Evolutionary conservation across 2,113 vertebrate genomes (phyloP).

Genomic region (Gopherus flavomarginatus): DNA sequence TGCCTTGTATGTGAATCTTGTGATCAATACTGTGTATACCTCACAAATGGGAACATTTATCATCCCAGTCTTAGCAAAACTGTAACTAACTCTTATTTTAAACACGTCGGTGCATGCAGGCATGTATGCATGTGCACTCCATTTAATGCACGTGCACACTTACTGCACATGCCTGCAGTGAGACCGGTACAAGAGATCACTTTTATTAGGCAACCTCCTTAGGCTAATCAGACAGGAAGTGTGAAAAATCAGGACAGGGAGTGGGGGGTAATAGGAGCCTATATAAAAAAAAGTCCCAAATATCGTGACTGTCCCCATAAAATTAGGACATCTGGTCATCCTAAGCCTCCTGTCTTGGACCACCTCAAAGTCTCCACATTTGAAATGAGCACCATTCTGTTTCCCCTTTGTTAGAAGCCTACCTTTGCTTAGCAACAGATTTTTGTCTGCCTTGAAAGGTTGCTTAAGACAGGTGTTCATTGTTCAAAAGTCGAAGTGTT

Average conservation of each 20-base stretch:
- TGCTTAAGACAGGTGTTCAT: conserved; percentile 31
- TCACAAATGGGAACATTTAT: not conserved
- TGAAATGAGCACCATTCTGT: not conserved
- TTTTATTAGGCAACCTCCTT: accelerated
- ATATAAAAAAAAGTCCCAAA: too few relatives aligned
- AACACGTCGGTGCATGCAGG: conserved; percentile 51
- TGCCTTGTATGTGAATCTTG: not conserved
- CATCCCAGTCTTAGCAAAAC: not conserved
- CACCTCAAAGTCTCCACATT: not conserved
- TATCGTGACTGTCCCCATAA: too few relatives aligned
- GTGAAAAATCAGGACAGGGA: too few relatives aligned
- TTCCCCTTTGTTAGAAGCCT: not conserved
- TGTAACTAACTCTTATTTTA: not conserved
- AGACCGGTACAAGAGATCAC: conserved; percentile 19
- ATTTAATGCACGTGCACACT: conserved; percentile 9
- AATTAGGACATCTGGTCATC: too few relatives aligned
- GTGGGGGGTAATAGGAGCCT: too few relatives aligned
- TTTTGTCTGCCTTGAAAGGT: not conserved
- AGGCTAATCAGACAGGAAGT: too few relatives aligned
- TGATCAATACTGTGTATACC: not conserved
- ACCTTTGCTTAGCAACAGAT: not conserved
- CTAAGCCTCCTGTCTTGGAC: not conserved
- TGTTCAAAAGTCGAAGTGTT: not conserved
- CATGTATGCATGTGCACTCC: conserved; percentile 62
- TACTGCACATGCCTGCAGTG: not conserved